Base-by-base conservation (phyloP, 2,888 invertebrate genomes). In the Diarsia dahlii region DNA sequence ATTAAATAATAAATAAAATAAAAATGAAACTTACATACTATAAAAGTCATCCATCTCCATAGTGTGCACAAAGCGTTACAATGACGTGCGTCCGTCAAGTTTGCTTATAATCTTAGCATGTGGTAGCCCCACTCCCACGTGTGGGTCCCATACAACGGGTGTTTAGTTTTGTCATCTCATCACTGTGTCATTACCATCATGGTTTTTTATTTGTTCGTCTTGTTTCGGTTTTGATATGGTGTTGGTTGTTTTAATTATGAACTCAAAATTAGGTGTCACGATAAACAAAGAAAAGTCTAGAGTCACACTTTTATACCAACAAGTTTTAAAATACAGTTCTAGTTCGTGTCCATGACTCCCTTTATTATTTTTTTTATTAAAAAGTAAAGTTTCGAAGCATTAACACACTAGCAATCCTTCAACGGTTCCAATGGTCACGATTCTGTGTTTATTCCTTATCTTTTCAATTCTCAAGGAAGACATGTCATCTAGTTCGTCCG, bases 81-180 rank as follows among this genome's bases (percentile, higher is more conserved):
- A 54, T 80, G 76, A 70, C 76, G 45, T 52, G 6, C 9, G 12
- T 34, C 18, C 23, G 50, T 62, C 34, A 48, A 75, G 77, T 82
- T 84, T 82, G 68, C 64, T 64, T 78, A 79, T 48, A 46, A 75
- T 75, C 71, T 82, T 88, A 84, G 78, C 87, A 78, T 80, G 84
- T 80, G 82, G 81, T 77, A 63, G 56, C 45, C 45, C 45, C 45
- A 76, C 87, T 62, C 88, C 87, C 87, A 87, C 87, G 77, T 76
- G 83, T 76, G 83, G 71, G 74, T 75, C 50, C 23, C 78, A 74
- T 63, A 39, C 58, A 63, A 76, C 62, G 28, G 60, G 66, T 74
- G 71, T 74, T 80, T 76, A 76, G 68, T 76, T 70, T 75, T 82
- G 77, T 84, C 82, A 81, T 84, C 82, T 82, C 82, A 81, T 84